Conservation (phyloP, 2,797 vertebrate species). For the Premnoplex brunnescens region DNA sequence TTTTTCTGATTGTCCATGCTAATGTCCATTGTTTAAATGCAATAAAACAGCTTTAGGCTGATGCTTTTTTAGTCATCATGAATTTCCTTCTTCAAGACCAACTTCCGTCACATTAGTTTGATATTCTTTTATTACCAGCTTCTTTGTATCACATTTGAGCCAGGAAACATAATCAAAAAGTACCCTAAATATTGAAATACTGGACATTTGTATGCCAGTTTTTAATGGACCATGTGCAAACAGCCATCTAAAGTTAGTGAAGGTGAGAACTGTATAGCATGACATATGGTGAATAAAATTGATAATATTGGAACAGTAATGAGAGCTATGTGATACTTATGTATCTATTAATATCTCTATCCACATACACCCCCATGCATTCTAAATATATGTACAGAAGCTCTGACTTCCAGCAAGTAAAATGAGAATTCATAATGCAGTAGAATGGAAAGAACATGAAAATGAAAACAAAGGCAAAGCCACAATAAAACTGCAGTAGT, state of each 20-base stretch:
- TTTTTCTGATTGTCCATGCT: background rate
- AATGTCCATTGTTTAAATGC: background rate
- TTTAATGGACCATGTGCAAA: slow-evolving; percentile 21
- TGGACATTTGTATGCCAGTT: background rate
- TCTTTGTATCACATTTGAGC: background rate
- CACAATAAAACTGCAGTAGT: slow-evolving; percentile 29
- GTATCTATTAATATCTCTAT: slow-evolving; percentile 68
- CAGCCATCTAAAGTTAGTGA: slow-evolving; percentile 4
- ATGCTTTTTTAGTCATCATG: background rate
- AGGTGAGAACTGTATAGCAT: background rate
- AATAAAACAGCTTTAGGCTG: background rate
- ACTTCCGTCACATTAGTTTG: background rate
- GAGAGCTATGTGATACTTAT: slow-evolving; percentile 43
- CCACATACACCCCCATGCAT: slow-evolving; percentile 53
- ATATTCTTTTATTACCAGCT: background rate
- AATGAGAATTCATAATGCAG: slow-evolving; percentile 49
- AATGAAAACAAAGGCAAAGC: slow-evolving; percentile 45
- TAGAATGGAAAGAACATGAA: slow-evolving; percentile 22
- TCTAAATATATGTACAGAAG: slow-evolving; percentile 68
- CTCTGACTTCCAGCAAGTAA: slow-evolving; percentile 57
- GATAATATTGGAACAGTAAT: slow-evolving; percentile 62
- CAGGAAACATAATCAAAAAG: background rate
- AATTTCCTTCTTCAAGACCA: background rate
- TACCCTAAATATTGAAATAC: background rate
- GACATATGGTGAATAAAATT: slow-evolving; percentile 33